These are phyloP conservation scores for Penaeus monodon DNA, from an alignment of 2,888 invertebrate species.

Conservation along the genomic window DNA sequence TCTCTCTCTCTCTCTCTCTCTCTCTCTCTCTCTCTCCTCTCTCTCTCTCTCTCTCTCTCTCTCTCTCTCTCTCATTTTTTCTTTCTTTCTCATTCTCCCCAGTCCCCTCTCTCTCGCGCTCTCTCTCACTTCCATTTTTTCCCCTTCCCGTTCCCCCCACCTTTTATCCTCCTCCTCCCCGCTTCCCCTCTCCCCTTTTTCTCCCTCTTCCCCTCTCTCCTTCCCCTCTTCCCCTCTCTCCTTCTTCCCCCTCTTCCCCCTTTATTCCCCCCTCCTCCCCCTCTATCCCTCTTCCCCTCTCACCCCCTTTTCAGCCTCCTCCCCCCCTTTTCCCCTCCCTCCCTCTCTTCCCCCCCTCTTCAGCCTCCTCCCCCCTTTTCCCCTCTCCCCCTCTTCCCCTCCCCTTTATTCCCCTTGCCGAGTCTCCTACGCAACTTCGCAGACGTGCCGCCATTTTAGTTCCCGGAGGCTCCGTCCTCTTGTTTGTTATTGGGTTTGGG, in stretches of 20 bases:
- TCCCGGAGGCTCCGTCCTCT: too few relatives aligned
- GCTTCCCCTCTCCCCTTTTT: neutral
- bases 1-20: neutral
- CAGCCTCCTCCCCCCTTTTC: neutral
- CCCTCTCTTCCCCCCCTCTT: neutral
- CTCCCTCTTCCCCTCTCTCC: neutral
- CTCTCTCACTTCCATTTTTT: neutral
- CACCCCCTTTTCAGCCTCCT: neutral
- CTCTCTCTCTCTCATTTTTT: neutral
- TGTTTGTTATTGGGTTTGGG: too few relatives aligned
- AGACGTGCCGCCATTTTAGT: too few relatives aligned
- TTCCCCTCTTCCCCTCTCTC: neutral
- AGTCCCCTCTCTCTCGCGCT: neutral
- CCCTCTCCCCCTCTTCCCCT: neutral
- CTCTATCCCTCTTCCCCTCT: too few relatives aligned
- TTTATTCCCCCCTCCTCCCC: too few relatives aligned
- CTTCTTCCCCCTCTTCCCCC: too few relatives aligned
- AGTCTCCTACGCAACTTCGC: neutral
- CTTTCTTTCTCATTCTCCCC: neutral
- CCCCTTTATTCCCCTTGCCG: neutral
- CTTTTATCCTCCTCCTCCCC: neutral
- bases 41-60: neutral
- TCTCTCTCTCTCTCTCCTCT: neutral
- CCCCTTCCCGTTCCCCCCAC: neutral
- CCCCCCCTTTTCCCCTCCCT: neutral